Evolutionary conservation across 64 coral and sea anemone species (phyloP).

Genomic region (Trachythela sp.): DNA sequence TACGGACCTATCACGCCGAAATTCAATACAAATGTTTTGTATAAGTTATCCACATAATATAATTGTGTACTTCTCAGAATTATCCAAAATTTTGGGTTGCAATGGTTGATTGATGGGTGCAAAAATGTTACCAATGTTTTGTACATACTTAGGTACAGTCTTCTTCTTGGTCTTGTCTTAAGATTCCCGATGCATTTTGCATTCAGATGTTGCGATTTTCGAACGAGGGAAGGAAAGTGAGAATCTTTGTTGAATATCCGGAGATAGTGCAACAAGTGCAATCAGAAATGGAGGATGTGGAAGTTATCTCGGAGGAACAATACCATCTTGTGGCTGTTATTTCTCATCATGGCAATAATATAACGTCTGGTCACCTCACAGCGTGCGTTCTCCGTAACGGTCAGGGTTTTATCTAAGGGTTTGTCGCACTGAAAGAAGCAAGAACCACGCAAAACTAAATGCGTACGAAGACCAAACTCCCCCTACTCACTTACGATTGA

Average conservation of each 20-base stretch:
- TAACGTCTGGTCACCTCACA: slow-evolving; percentile 44
- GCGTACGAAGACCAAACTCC: too few relatives aligned
- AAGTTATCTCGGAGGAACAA: background rate
- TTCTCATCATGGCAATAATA: slow-evolving; percentile 31
- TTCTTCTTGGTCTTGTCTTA: slow-evolving; percentile 43
- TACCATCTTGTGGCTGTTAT: slow-evolving; percentile 56
- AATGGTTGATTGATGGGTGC: background rate
- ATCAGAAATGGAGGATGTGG: slow-evolving; percentile 12
- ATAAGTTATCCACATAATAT: too few relatives aligned
- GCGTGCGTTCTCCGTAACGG: slow-evolving; percentile 40
- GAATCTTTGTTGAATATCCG: slow-evolving; percentile 45
- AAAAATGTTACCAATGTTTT: background rate
- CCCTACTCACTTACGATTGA: background rate
- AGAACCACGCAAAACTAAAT: too few relatives aligned
- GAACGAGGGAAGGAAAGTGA: slow-evolving; percentile 36
- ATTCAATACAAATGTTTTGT: too few relatives aligned
- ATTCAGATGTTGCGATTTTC: slow-evolving; percentile 49
- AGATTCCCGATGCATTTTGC: slow-evolving; percentile 34
- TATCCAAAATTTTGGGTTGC: too few relatives aligned
- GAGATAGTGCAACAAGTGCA: slow-evolving; percentile 19
- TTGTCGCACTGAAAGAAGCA: too few relatives aligned
- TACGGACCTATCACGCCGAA: too few relatives aligned
- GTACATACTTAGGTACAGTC: slow-evolving; percentile 17
- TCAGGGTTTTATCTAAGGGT: too few relatives aligned
- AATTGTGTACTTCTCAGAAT: too few relatives aligned